Percentiles rank a stretch among this genome's conserved stretches.
phyloP scores from a whole-genome alignment of 2,797 vertebrate species.

The Amblyopsis hoosieri region DNA sequence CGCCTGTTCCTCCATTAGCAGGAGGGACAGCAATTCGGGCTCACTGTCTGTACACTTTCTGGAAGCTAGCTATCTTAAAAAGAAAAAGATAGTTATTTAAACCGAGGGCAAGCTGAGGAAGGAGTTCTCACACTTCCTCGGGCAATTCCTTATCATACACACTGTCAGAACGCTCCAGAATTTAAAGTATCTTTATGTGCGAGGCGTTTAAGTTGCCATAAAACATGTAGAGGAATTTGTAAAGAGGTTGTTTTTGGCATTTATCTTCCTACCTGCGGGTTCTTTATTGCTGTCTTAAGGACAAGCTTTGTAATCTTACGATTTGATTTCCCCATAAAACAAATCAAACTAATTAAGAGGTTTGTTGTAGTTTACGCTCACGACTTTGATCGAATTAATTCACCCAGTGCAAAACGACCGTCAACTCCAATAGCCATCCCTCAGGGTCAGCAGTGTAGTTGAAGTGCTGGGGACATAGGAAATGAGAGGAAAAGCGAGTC shows the following conservation, averaged over 20 bases:
- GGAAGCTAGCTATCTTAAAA: too few species aligned
- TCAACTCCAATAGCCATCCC: conserved; percentile 3
- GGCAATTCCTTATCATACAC: conserved; percentile 12
- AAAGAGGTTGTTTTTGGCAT: conserved; percentile 5
- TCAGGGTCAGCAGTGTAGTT: conserved; percentile 7
- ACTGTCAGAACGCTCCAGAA: conserved; percentile 7
- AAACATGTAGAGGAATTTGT: conserved; percentile 14
- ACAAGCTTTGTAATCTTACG: too few species aligned
- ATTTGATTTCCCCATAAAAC: not conserved
- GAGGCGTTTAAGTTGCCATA: conserved; percentile 17
- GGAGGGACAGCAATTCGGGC: too few species aligned
- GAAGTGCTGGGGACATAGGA: conserved; percentile 2
- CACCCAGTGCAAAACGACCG: not conserved
- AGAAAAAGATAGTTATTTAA: too few species aligned
- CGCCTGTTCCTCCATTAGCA: too few species aligned
- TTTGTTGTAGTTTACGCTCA: not conserved
- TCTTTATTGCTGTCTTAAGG: not conserved
- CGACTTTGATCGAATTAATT: not conserved
- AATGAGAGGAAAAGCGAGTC: conserved; percentile 8
- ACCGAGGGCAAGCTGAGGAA: conserved; percentile 30
- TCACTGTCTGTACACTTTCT: too few species aligned
- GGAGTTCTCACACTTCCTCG: conserved; percentile 8
- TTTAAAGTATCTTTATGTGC: conserved; percentile 13
- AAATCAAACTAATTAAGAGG: not conserved
- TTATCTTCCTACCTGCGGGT: not conserved